A percentile compares a stretch with the other conserved stretches of the same genome.
Evolutionary conservation across 2,888 invertebrate genomes (phyloP).

Genomic region (Torymus auratus): DNA sequence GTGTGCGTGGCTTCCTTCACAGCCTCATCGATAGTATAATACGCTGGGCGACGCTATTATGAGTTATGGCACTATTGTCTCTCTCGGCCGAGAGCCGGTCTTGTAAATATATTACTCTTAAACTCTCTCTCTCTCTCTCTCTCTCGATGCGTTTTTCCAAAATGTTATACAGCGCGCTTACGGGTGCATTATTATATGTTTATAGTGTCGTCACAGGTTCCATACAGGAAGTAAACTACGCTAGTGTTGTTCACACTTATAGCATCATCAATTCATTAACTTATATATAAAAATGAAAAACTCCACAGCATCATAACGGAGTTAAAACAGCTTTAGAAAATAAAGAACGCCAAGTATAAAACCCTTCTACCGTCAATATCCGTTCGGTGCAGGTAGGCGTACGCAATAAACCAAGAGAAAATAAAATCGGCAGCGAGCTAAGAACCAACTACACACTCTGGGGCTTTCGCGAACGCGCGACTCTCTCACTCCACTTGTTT

Average conservation of each 20-base stretch:
- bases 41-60: constrained; percentile 70
- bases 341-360: no score
- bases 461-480: constrained; percentile 15
- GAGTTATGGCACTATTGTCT: constrained; percentile 74
- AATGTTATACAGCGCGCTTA: not conserved
- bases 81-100: constrained; percentile 46
- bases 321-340: no score
- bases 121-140: not conserved
- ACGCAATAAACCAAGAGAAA: constrained; percentile 24
- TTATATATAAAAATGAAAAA: no score
- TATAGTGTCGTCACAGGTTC: not conserved
- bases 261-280: no score
- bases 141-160: constrained; percentile 21
- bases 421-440: constrained; percentile 15
- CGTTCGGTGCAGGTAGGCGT: constrained; percentile 9
- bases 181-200: constrained; percentile 43
- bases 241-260: no score
- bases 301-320: no score
- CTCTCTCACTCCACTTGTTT: constrained; percentile 62
- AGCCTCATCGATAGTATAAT: constrained; percentile 73
- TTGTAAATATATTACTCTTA: constrained; percentile 35
- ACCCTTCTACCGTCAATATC: no score
- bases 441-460: not conserved
- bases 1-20: constrained; percentile 66
- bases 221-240: not conserved